Evolutionary conservation across 2,113 vertebrate species (phyloP), one percentile per base, ranked within the genome.

Genomic region (Dryoscopus gambensis): DNA sequence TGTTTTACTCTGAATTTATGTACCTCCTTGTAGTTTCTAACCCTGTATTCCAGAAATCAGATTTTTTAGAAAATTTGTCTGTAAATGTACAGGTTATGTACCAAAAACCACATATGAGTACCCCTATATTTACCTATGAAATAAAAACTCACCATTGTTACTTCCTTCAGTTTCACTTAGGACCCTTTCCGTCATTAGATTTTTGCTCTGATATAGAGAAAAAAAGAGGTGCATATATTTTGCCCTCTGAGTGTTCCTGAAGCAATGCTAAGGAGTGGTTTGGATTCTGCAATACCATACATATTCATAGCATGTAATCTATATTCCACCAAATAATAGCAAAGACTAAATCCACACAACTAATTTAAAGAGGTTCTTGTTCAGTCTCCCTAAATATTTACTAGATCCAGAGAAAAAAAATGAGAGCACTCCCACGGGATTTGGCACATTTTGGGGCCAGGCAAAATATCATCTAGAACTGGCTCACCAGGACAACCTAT

Each of bases 311-410:
- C 10, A 91, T 71, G 23, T n/a, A 78, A 84, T 42, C 74, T 56
- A 20, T 81, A 82, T 78, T 93, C 17, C 13, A 79, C 19, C 60
- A 79, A 93, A 75, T 82, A 89, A 84, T 25, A 91, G 33, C 27
- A 79, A 50, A 70, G 39, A 68, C 13, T 67, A 93, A 91, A 87
- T 60, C 40, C 47, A 64, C 15, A 68, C 15, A 79, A 63, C 27
- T 59, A 50, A 91, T 62, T 81, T 78, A 71, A 93, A 94, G 65
- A 95, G 5, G 19, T 67, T 37, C 42, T 86, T 78, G 24, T 87
- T 78, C 56, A n/a, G 33, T 39, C 3, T 0, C 19, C 60, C 64
- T 94, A 81, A 89, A 78, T 78, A 93, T 84, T 88, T 55, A 67
- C 14, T 37, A 70, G 52, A 78, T 42, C 16, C 5, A 78, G 31